Conservation (phyloP, 1,140 invertebrate genomes). For the Zelostemma sp. region DNA sequence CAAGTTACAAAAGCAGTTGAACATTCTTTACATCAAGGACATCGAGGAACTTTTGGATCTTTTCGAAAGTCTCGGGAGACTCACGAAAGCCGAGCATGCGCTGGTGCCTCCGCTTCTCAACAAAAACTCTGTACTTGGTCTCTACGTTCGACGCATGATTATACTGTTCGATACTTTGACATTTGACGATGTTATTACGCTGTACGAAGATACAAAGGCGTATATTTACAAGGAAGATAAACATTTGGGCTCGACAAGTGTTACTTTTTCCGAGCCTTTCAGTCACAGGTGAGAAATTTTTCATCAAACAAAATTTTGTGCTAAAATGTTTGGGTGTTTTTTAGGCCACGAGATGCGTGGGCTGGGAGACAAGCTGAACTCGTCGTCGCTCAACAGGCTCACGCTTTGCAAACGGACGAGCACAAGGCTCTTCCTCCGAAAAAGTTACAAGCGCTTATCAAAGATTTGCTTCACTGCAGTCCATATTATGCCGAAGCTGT, state of each 20-base stretch:
- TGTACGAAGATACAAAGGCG: constrained; percentile 77
- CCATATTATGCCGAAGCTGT: constrained; percentile 87
- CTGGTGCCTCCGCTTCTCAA: constrained; percentile 57
- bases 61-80: constrained; percentile 69
- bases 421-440: constrained; percentile 81
- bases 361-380: constrained; percentile 89
- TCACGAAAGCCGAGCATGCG: constrained; percentile 67
- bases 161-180: constrained; percentile 85
- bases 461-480: constrained; percentile 82
- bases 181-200: constrained; percentile 81
- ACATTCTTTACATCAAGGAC: constrained; percentile 70
- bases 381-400: constrained; percentile 87
- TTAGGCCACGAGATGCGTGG: constrained; percentile 72
- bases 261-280: neutral
- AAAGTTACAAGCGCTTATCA: constrained; percentile 82
- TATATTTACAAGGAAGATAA: constrained; percentile 57
- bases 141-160: constrained; percentile 85
- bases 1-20: constrained; percentile 71
- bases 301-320: neutral
- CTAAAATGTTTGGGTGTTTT: no score
- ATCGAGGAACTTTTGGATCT: constrained; percentile 76
- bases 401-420: constrained; percentile 84
- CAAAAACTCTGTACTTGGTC: constrained; percentile 73
- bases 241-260: neutral
- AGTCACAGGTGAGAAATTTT: neutral